Percentiles rank a stretch among this genome's conserved stretches.
phyloP scores from a whole-genome alignment of 1,140 invertebrate species.

The Reticulitermes speratus region DNA sequence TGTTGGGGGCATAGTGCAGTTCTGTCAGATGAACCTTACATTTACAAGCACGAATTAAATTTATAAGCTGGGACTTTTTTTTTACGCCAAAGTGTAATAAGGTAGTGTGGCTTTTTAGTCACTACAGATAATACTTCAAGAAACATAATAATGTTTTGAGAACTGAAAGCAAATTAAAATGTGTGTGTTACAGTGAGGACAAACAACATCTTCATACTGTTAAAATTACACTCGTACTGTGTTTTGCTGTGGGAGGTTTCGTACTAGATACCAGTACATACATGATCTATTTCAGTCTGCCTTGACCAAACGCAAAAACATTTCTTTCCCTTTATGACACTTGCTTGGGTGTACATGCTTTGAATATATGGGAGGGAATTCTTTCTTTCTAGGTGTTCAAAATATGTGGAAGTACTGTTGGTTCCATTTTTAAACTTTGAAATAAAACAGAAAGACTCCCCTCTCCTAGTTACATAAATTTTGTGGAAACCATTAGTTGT shows the following conservation, averaged over 20 bases:
- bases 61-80: neutral
- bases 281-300: neutral
- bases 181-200: too few species aligned
- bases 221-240: too few species aligned
- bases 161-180: too few species aligned
- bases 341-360: neutral
- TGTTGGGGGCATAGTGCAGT: neutral
- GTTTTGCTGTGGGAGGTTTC: too few species aligned
- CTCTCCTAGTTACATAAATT: slow-evolving; percentile 21
- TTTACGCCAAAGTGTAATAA: too few species aligned
- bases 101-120: too few species aligned
- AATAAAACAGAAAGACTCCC: neutral
- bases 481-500: slow-evolving; percentile 20
- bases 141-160: too few species aligned
- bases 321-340: neutral
- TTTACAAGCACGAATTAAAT: neutral
- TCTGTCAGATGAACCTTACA: neutral
- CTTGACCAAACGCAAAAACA: neutral
- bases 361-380: slow-evolving; percentile 5
- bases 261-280: too few species aligned
- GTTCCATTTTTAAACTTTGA: neutral
- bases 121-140: too few species aligned
- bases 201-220: too few species aligned
- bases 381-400: neutral
- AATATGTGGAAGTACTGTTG: neutral